phyloP scores from a whole-genome alignment of 64 coral and sea anemone species.

The Montipora sp. region DNA sequence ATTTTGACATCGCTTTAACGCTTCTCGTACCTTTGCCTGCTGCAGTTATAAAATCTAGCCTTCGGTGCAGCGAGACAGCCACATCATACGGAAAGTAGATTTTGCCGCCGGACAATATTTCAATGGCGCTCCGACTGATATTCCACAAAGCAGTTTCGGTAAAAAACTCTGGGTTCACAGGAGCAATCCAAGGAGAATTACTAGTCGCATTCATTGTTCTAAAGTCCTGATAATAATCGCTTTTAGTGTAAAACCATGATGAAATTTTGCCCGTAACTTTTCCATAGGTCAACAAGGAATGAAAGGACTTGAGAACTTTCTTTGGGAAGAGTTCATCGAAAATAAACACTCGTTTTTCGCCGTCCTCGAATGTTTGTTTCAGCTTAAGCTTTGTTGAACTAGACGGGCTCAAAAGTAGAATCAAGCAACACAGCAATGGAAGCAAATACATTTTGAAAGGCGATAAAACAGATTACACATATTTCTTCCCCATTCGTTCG shows the following conservation, averaged over 20 bases:
- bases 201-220: slow-evolving; percentile 51
- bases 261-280: slow-evolving; percentile 71
- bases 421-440: not conserved
- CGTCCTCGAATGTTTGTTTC: slow-evolving; percentile 29
- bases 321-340: slow-evolving; percentile 61
- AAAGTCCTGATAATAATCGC: slow-evolving; percentile 62
- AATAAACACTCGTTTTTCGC: slow-evolving; percentile 57
- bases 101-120: slow-evolving; percentile 62
- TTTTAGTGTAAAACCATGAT: slow-evolving; percentile 72
- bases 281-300: slow-evolving; percentile 40
- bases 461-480: not conserved
- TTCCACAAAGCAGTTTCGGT: slow-evolving; percentile 68
- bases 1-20: not conserved
- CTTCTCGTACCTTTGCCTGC: slow-evolving; percentile 12
- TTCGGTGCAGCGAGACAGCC: slow-evolving; percentile 71
- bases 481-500: too few species aligned
- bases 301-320: slow-evolving; percentile 19
- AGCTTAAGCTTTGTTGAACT: not conserved
- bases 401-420: not conserved
- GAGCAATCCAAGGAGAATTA: slow-evolving; percentile 84
- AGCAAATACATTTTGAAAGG: not conserved
- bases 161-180: slow-evolving; percentile 75
- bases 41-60: slow-evolving; percentile 85
- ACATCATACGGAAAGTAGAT: slow-evolving; percentile 67
- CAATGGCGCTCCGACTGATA: slow-evolving; percentile 16